These are phyloP conservation scores for Sturnus vulgaris DNA, from an alignment of 2,113 vertebrate genomes.

Conservation along the genomic window DNA sequence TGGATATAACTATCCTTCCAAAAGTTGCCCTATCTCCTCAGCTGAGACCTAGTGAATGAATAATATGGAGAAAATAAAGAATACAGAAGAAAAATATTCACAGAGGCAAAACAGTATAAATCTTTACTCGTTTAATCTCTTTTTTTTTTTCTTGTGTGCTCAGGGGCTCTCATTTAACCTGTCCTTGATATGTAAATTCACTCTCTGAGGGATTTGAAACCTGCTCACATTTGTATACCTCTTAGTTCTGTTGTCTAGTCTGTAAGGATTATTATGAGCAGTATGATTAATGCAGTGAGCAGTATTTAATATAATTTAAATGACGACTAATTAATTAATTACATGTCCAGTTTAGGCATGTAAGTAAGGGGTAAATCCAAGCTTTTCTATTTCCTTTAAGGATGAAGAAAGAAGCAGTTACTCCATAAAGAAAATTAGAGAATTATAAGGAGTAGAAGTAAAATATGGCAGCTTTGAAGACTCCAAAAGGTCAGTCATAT, in stretches of 20 bases:
- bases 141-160: rapidly evolving
- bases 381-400: not conserved
- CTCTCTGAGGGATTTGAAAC: not conserved
- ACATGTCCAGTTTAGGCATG: not conserved
- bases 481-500: not conserved
- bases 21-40: not conserved
- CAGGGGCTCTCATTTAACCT: not conserved
- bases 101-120: not conserved
- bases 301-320: not conserved
- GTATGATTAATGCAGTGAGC: not conserved
- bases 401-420: not conserved
- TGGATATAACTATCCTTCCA: not conserved
- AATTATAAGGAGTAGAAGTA: not conserved
- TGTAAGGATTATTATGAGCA: not conserved
- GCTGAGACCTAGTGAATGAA: not conserved
- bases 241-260: not conserved
- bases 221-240: not conserved
- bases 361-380: not conserved
- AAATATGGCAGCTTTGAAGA: not conserved
- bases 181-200: not conserved
- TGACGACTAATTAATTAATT: not conserved
- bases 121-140: not conserved
- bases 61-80: not conserved
- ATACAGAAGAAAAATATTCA: not conserved
- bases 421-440: not conserved